These are phyloP conservation scores for Spinus olivaceus DNA, from an alignment of 2,797 vertebrate genomes.

Conservation along the genomic window DNA sequence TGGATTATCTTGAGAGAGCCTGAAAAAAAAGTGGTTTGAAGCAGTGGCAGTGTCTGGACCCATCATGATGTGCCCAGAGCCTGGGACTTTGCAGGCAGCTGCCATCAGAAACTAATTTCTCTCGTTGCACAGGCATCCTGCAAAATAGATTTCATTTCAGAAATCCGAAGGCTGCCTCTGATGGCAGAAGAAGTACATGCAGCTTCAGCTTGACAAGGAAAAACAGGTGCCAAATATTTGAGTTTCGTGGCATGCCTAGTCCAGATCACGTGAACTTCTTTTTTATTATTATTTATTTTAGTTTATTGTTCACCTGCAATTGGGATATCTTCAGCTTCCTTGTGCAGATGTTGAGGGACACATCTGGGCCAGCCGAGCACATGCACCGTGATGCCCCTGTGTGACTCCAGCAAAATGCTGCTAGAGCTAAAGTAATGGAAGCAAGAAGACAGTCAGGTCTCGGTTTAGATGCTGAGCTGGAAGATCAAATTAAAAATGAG, in stretches of 20 bases:
- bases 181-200: neutral
- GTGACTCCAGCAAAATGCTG: neutral
- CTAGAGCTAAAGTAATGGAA: neutral
- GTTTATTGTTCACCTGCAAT: neutral
- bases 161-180: neutral
- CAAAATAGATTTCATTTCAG: neutral
- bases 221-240: neutral
- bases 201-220: neutral
- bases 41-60: neutral
- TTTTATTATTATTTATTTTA: neutral
- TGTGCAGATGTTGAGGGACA: neutral
- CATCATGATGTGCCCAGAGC: fast-evolving
- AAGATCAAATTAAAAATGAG: neutral
- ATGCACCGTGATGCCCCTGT: fast-evolving
- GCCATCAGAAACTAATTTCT: neutral
- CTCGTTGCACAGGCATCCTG: neutral
- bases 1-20: neutral
- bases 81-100: neutral
- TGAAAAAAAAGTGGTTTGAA: neutral
- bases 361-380: neutral
- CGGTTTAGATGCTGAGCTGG: neutral
- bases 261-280: fast-evolving
- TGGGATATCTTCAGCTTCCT: neutral
- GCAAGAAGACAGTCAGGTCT: neutral
- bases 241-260: neutral